Evolutionary conservation across 2,888 invertebrate genomes (phyloP).

Genomic region (Xylota sylvarum): DNA sequence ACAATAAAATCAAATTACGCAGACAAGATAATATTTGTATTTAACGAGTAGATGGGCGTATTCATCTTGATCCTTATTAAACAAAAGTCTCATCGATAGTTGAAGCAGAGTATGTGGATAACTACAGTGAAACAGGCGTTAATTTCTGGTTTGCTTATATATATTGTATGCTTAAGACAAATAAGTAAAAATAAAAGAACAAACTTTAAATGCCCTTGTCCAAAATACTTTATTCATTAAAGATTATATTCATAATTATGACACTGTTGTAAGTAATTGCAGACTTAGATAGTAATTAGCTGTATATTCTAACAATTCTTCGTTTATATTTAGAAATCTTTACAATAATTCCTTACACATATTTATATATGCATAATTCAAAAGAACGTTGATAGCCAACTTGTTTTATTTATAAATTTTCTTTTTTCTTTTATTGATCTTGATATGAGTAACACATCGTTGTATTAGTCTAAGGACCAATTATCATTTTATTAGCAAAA

Average conservation of each 20-base stretch:
- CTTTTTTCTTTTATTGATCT: neutral
- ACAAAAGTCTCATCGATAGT: conserved; percentile 27
- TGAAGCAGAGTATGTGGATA: conserved; percentile 45
- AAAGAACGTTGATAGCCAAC: neutral
- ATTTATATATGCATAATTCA: conserved; percentile 8
- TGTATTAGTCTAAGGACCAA: neutral
- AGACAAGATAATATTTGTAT: conserved; percentile 20
- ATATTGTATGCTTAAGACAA: conserved; percentile 24
- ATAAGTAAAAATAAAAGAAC: conserved; percentile 36
- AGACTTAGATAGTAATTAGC: conserved; percentile 40
- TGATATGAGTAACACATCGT: neutral
- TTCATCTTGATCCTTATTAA: conserved; percentile 26
- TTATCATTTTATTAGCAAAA: conserved; percentile 13
- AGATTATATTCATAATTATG: conserved; percentile 29
- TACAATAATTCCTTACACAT: neutral
- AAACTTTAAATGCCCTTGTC: neutral
- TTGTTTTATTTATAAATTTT: neutral
- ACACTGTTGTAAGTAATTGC: conserved; percentile 28
- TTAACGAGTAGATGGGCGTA: conserved; percentile 34
- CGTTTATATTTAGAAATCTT: conserved; percentile 9
- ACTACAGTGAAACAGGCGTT: conserved; percentile 32
- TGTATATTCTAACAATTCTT: conserved; percentile 20
- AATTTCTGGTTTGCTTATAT: conserved; percentile 9
- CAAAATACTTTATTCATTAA: conserved; percentile 30
- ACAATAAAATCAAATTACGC: conserved; percentile 23